Conservation (phyloP, 2,113 vertebrate genomes). For the Lethenteron reissneri region DNA sequence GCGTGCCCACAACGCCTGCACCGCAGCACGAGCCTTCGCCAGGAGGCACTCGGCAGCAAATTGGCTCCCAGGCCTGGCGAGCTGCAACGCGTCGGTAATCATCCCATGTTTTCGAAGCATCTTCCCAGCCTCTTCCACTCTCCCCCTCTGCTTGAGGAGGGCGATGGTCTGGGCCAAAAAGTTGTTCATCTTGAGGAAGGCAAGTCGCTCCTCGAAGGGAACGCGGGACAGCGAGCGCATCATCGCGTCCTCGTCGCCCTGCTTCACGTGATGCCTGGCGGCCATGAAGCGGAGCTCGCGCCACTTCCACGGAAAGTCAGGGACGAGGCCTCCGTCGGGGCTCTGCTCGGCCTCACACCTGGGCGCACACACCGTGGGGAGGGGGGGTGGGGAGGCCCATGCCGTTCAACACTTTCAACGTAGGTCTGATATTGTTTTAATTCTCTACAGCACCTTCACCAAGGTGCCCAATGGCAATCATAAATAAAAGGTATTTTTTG, state of each 20-base stretch:
- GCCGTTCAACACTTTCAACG: background rate
- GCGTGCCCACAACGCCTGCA: background rate
- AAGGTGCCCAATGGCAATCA: no score
- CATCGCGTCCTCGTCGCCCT: constrained; percentile 27
- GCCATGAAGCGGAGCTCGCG: constrained; percentile 35
- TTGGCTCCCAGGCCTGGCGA: constrained; percentile 29
- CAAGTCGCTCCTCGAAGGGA: constrained; percentile 29
- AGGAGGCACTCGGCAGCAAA: constrained; percentile 26
- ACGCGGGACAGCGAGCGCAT: constrained; percentile 30
- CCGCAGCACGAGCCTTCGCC: constrained; percentile 9
- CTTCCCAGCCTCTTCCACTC: constrained; percentile 32
- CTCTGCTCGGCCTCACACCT: constrained; percentile 26
- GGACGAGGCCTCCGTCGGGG: constrained; percentile 15
- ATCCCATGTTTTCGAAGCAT: constrained; percentile 31
- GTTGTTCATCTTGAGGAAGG: constrained; percentile 30
- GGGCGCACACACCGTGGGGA: constrained; percentile 7
- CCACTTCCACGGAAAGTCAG: constrained; percentile 25
- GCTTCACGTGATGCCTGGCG: constrained; percentile 26
- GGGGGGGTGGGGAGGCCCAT: background rate
- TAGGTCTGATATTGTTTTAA: no score
- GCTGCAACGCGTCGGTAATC: constrained; percentile 28
- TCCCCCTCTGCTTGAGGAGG: constrained; percentile 23
- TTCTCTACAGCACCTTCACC: no score
- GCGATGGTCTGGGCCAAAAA: constrained; percentile 25
- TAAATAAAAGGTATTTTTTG: no score